These are phyloP conservation scores for Wasmannia auropunctata DNA, from an alignment of 1,140 invertebrate species.

Conservation along the genomic window DNA sequence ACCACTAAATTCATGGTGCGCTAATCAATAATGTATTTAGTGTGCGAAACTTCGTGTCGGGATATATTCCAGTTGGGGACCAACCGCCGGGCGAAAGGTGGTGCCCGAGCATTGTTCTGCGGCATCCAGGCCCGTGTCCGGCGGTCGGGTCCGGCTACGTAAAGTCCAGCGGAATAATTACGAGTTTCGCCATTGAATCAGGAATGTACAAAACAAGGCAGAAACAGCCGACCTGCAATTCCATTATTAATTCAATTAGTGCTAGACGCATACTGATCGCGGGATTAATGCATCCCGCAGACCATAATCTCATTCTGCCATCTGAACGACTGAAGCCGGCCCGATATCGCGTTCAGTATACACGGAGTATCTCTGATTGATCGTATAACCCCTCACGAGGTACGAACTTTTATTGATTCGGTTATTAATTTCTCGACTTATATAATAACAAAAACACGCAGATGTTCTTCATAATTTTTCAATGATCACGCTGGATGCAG, in stretches of 20 bases:
- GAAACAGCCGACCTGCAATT: slow-evolving; percentile 61
- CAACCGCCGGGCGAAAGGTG: neutral
- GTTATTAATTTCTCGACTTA: neutral
- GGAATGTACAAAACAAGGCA: slow-evolving; percentile 63
- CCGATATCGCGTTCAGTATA: neutral
- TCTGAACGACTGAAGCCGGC: slow-evolving; percentile 17
- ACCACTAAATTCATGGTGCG: slow-evolving; percentile 50
- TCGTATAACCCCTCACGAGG: neutral
- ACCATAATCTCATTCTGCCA: slow-evolving; percentile 41
- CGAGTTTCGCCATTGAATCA: slow-evolving; percentile 66
- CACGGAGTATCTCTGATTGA: neutral
- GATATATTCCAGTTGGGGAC: slow-evolving; percentile 51
- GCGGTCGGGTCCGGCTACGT: slow-evolving; percentile 23
- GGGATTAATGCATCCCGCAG: slow-evolving; percentile 34
- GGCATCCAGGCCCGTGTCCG: slow-evolving; percentile 23
- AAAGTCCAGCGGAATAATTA: slow-evolving; percentile 65
- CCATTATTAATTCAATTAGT: slow-evolving; percentile 66
- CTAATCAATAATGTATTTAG: slow-evolving; percentile 70
- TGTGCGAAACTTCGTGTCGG: slow-evolving; percentile 58
- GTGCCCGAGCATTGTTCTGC: slow-evolving; percentile 38
- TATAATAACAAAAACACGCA: neutral
- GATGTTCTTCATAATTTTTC: neutral
- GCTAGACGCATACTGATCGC: slow-evolving; percentile 57
- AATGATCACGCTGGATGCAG: neutral
- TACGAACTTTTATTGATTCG: neutral